Base-by-base conservation (phyloP, 2,888 invertebrate species). In the Autographa gamma region DNA sequence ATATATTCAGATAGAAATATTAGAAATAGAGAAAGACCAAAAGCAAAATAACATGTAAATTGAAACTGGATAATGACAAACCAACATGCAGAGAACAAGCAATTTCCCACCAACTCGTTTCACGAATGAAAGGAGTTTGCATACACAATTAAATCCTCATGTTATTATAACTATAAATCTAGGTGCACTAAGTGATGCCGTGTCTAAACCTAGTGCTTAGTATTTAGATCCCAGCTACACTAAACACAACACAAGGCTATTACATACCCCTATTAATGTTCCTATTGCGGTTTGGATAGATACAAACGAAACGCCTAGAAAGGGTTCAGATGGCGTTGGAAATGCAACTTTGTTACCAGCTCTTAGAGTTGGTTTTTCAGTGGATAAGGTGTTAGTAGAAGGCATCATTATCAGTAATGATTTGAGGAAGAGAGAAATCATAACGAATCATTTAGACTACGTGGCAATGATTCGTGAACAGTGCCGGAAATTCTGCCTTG, bases 231-330 rank as follows among this genome's bases (percentile, higher is more conserved):
- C 66, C 63, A 60, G 63, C 69, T 66, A 60, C 25, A 32, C 69
- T 54, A 52, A 63, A 68, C 43, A 59, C 59, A 59, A 60, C 48
- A 60, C 58, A 48, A 6, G 68, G 63, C 77, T 77, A 75, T 75
- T 74, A 77, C 63, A 60, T 59, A 31, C 38, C 52, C 63, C 60
- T 60, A 77, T 75, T 72, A 78, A 73, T 78, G 71, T 63, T 72
- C 25, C 63, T 73, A 63, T 74, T 79, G 77, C 59, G 69, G 73
- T 58, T 18, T 70, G 66, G 79, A 81, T 81, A 81, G 70, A 71
- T 68, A 74, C 60, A 73, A 79, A 71, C 73, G 63, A 74, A 73
- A 70, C 60, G 61, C 74, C 62, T 60, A 60, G 34, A 54, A 54
- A 31, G 19, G 14, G 9, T 34, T 14, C 31, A n/a, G 8, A 25